Percentiles rank a stretch among this genome's conserved stretches.
Conservation (phyloP, 2,888 invertebrate genomes). For the Ochlodes sylvanus region DNA sequence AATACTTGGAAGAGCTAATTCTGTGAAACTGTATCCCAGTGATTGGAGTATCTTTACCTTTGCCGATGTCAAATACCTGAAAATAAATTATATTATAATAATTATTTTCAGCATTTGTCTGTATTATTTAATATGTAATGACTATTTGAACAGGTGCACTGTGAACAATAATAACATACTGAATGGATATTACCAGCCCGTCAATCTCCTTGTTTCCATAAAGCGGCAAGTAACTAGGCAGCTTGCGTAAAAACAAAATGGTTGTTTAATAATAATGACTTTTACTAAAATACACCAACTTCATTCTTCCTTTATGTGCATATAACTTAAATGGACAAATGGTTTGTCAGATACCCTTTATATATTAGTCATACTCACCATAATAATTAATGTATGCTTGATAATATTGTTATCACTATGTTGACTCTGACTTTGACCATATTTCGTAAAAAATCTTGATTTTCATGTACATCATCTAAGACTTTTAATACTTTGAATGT, state of each 20-base stretch:
- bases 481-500: too few relatives aligned
- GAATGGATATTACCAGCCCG: slow-evolving; percentile 86
- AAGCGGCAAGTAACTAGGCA: slow-evolving; percentile 90
- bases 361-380: slow-evolving; percentile 33
- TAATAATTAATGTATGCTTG: too few relatives aligned
- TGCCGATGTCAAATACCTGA: slow-evolving; percentile 95
- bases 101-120: neutral
- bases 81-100: slow-evolving; percentile 35
- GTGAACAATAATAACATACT: neutral
- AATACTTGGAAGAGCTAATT: slow-evolving; percentile 89
- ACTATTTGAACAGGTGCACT: neutral
- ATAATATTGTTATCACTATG: too few relatives aligned
- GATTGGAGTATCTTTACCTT: slow-evolving; percentile 90
- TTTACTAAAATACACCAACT: slow-evolving; percentile 38
- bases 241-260: slow-evolving; percentile 79
- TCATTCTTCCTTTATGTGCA: too few relatives aligned
- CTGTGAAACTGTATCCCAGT: slow-evolving; percentile 95
- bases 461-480: too few relatives aligned
- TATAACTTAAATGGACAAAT: too few relatives aligned
- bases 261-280: slow-evolving; percentile 7
- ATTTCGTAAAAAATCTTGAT: too few relatives aligned
- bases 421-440: too few relatives aligned
- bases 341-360: too few relatives aligned
- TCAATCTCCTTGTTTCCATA: slow-evolving; percentile 90
- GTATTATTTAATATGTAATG: neutral